Percentiles rank a stretch among this genome's conserved stretches.
Evolutionary conservation across 2,113 vertebrate genomes (phyloP).

Genomic region (Heterotis niloticus): DNA sequence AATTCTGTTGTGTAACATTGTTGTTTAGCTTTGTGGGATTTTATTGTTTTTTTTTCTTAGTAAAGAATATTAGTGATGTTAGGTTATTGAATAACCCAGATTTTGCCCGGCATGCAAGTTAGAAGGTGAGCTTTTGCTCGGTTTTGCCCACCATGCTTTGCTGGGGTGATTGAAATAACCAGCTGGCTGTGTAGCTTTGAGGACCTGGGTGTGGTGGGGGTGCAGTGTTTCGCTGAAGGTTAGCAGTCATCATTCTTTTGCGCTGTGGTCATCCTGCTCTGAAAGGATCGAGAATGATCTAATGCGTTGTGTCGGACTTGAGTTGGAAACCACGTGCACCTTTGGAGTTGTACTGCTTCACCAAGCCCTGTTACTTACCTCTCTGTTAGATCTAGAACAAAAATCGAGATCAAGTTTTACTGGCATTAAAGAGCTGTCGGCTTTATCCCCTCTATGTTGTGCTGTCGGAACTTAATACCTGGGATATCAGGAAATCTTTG

Average conservation of each 20-base stretch:
- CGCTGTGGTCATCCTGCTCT: too few relatives aligned
- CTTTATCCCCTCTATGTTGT: neutral
- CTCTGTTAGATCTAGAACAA: neutral
- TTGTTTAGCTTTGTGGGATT: neutral
- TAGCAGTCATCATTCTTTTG: neutral
- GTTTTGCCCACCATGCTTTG: neutral
- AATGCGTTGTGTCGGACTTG: too few relatives aligned
- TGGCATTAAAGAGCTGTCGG: neutral
- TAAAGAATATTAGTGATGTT: neutral
- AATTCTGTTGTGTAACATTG: constrained; percentile 21
- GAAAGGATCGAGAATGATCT: too few relatives aligned
- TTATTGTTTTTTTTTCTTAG: neutral
- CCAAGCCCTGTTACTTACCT: too few relatives aligned
- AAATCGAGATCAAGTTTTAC: neutral
- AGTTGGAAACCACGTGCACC: too few relatives aligned
- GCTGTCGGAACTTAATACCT: neutral
- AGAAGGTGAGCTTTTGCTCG: neutral
- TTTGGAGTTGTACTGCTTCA: too few relatives aligned
- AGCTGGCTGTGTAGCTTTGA: neutral
- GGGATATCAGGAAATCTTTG: neutral
- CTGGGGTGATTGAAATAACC: neutral
- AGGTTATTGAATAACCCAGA: neutral
- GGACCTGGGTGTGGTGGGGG: neutral
- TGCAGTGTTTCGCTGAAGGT: neutral
- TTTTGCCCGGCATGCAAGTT: neutral